phyloP scores from a whole-genome alignment of 2,888 invertebrate species.

The Carpatolechia fugitivella region DNA sequence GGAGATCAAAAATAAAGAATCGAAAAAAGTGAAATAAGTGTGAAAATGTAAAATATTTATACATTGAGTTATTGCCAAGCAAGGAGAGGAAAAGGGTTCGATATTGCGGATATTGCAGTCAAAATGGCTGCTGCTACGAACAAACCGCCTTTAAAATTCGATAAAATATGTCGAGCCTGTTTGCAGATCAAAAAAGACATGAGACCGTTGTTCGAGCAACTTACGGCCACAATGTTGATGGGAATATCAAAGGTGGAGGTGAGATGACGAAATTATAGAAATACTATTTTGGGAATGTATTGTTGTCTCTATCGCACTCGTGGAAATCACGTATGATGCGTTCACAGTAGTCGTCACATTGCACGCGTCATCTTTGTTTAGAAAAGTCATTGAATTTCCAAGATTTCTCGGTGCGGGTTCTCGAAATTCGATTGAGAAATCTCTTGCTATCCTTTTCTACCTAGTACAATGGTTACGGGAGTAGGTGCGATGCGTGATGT shows the following conservation, averaged over 20 bases:
- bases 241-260: slow-evolving; percentile 81
- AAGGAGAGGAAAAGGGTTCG: slow-evolving; percentile 58
- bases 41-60: slow-evolving; percentile 21
- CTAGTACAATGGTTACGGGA: slow-evolving; percentile 29
- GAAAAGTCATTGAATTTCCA: slow-evolving; percentile 57
- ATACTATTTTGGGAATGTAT: slow-evolving; percentile 64
- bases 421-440: slow-evolving; percentile 66
- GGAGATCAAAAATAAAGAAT: neutral
- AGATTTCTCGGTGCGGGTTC: slow-evolving; percentile 51
- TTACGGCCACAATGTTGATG: slow-evolving; percentile 83
- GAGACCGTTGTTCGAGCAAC: slow-evolving; percentile 82
- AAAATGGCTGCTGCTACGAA: slow-evolving; percentile 73
- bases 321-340: slow-evolving; percentile 31
- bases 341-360: slow-evolving; percentile 53
- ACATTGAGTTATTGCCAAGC: slow-evolving; percentile 34
- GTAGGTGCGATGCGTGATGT: slow-evolving; percentile 34
- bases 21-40: neutral
- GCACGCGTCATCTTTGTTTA: slow-evolving; percentile 74
- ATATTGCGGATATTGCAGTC: slow-evolving; percentile 53
- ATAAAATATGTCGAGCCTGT: slow-evolving; percentile 82
- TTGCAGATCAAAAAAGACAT: slow-evolving; percentile 82
- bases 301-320: slow-evolving; percentile 65
- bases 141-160: slow-evolving; percentile 66
- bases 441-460: slow-evolving; percentile 59
- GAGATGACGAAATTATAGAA: slow-evolving; percentile 57